Evolutionary conservation across 1,140 invertebrate genomes (phyloP), one percentile per base, ranked within the genome.

Genomic region (Oncopeltus fasciatus): DNA sequence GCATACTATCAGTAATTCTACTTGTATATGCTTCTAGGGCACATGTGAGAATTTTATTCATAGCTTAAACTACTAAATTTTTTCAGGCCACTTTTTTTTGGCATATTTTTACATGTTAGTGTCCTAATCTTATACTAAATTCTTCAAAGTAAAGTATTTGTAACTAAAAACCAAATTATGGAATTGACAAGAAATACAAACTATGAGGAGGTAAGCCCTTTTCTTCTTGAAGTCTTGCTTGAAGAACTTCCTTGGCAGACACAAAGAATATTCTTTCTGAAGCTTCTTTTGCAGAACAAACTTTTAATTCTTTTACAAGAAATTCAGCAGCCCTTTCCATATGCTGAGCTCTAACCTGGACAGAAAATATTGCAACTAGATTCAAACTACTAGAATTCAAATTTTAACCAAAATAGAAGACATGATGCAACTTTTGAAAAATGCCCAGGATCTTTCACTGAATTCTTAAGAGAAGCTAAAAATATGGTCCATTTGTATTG

Each of bases 211-310:
- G 78, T 66, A 80, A 75, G 2, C 87, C 87, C 68, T 79, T 77
- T 64, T 83, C 77, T 70, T 92, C 88, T 65, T 87, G 81, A 65
- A 93, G 75, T 62, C 94, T 78, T 1, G 88, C 86, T 68, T 90
- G 83, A 33, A 99, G 77, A 0, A 90, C 92, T 81, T 99, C 97
- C 69, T 94, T 90, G 1, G 97, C 95, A 0, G 97, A 99, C 51
- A 99, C 87, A 73, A 99, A 99, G 76, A 98, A 99, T 31, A 99
- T 91, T 62, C 95, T 78, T 74, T 98, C 88, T 65, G 88, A 85
- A 0, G 95, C 95, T 77, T 98, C 91, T 70, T 90, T 86, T 57
- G 81, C 81, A 46, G 80, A 81, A 72, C 86, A 90, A 47, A 98
- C 92, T 74, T 95, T 92, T 46, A 99, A 76, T 76, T 99, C 96